Percentiles rank a stretch among this genome's conserved stretches.
phyloP scores from a whole-genome alignment of 2,113 vertebrate genomes.

The Ivindomyrus marchei region DNA sequence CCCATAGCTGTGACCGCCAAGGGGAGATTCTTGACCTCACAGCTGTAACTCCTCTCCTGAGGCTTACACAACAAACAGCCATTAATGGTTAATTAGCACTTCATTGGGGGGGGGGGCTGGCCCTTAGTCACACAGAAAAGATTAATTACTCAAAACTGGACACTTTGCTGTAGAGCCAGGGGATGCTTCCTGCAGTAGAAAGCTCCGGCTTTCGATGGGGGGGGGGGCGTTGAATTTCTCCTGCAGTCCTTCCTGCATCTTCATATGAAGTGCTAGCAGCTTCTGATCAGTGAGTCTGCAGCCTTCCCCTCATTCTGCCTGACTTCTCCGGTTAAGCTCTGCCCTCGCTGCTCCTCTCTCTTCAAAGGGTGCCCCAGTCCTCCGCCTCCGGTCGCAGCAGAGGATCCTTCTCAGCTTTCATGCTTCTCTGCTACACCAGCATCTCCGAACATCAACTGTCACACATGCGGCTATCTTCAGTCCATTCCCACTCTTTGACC shows the following conservation, averaged over 20 bases:
- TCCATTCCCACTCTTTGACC: not conserved
- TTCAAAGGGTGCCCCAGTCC: not conserved
- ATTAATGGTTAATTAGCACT: not conserved
- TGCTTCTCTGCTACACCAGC: not conserved
- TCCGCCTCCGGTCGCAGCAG: not conserved
- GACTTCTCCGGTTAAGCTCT: not conserved
- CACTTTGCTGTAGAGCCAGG: not conserved
- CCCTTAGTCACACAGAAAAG: not conserved
- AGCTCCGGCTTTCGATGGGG: not conserved
- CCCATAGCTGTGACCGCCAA: not conserved
- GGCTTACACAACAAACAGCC: not conserved
- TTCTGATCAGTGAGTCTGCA: not conserved
- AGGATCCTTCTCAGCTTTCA: not conserved
- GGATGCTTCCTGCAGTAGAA: not conserved
- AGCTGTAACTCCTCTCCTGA: not conserved
- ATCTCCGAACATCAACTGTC: not conserved
- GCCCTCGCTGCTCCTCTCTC: not conserved
- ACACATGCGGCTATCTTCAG: not conserved
- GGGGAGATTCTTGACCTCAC: not conserved
- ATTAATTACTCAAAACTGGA: not conserved
- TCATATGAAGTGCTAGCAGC: not conserved
- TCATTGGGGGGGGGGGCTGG: not conserved
- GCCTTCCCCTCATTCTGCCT: not conserved
- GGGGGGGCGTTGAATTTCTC: not conserved
- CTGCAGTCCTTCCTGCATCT: not conserved